Evolutionary conservation across 2,113 vertebrate species (phyloP).

Genomic region (Oxygymnocypris stewartii): DNA sequence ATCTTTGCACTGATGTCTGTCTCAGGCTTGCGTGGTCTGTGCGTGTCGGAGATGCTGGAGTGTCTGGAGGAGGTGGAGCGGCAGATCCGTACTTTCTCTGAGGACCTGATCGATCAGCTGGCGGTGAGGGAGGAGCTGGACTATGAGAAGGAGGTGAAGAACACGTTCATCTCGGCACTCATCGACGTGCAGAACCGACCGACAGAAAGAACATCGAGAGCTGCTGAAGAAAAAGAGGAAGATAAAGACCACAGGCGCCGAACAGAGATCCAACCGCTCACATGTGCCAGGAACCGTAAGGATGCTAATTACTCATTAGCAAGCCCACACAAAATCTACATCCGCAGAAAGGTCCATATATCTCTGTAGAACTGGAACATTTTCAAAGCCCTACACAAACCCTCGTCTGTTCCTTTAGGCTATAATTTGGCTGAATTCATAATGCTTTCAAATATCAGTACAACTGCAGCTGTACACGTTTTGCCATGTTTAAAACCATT

Average conservation of each 20-base stretch:
- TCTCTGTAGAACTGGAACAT: neutral
- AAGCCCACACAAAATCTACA: conserved; percentile 4
- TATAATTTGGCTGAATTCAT: neutral
- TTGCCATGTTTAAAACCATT: neutral
- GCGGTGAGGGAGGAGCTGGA: conserved; percentile 93
- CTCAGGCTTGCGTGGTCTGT: conserved; percentile 84
- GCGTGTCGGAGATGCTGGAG: conserved; percentile 86
- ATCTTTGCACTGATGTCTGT: conserved; percentile 2
- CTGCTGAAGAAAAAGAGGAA: conserved; percentile 92
- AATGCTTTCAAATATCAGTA: neutral
- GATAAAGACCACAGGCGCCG: conserved; percentile 73
- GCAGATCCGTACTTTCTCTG: conserved; percentile 89
- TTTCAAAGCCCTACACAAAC: neutral
- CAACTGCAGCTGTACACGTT: neutral
- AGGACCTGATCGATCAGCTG: conserved; percentile 93
- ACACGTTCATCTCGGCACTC: conserved; percentile 96
- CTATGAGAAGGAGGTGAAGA: conserved; percentile 99
- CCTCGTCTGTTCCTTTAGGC: neutral
- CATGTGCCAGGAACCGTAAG: conserved; percentile 87
- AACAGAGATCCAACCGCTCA: conserved; percentile 82
- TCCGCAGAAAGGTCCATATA: neutral
- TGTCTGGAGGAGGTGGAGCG: conserved; percentile 91
- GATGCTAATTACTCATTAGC: neutral
- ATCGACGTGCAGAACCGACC: conserved; percentile 98
- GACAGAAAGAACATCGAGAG: conserved; percentile 96